Base-by-base conservation (phyloP, 2,113 vertebrate genomes). In the Entosphenus tridentatus region DNA sequence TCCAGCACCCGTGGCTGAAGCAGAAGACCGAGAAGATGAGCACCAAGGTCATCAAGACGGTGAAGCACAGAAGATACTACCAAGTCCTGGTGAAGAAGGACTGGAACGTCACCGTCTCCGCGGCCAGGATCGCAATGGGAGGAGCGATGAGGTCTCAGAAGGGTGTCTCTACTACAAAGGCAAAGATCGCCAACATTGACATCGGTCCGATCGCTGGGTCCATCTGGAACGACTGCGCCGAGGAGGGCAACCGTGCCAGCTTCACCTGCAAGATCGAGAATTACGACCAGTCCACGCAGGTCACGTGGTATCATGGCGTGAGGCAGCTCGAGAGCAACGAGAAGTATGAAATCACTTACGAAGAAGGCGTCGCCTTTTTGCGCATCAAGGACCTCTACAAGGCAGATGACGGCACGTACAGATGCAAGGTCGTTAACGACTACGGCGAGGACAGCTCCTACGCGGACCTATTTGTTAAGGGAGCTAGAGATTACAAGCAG, bases 241-340 rank as follows among this genome's bases (percentile, higher is more conserved):
- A 86, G 74, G 90, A 91, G 79, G 86, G 86, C 59, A 84, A 84
- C 5, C 79, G 78, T 65, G 83, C 81, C 72, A 96, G 88, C 76
- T 95, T 92, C 1, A 74, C 82, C 17, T 96, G 92, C 76, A 85
- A 74, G 55, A 88, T 96, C 77, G 92, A 96, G 73, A 98, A 98
- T 75, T 96, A 95, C 21, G 93, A 98, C 73, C 84, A 88, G 72
- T 81, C 80, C 67, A 98, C 90, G 67, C 84, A 96, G 76, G 89
- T 95, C 55, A 95, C 85, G 10, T 98, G 93, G 93, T 96, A 96
- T 76, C 92, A 85, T 68, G 93, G 93, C n/a, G 86, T 95, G 72
- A 83, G 87, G 72, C 93, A 96, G 70, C 78, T 98, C 57, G 92
- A 98, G 75, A 84, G 76, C 73, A 81, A 76, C 73, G 85, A 87